Evolutionary conservation across 2,797 vertebrate genomes (phyloP).

Genomic region (Eulemur mongoz): DNA sequence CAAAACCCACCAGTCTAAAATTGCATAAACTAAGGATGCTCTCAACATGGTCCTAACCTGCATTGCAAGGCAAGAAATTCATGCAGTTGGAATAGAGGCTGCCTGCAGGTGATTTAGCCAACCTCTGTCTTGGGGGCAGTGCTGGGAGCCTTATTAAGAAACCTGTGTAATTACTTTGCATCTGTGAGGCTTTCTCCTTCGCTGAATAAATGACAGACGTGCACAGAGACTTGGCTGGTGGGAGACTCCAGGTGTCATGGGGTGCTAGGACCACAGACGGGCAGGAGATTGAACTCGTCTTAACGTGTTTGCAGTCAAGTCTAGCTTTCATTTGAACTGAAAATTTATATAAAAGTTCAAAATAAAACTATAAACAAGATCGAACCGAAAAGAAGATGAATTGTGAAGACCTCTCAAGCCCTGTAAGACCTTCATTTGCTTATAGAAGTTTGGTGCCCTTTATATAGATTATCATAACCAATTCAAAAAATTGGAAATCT

Average conservation of each 20-base stretch:
- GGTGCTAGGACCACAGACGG: accelerated
- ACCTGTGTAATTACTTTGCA: too few species aligned
- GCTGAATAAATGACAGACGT: not conserved
- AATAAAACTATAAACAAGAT: not conserved
- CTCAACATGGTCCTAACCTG: not conserved
- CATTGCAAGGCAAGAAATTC: too few species aligned
- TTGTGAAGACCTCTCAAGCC: not conserved
- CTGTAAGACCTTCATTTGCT: not conserved
- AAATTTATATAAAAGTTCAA: not conserved
- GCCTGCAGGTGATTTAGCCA: too few species aligned
- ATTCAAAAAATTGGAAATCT: not conserved
- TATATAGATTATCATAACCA: not conserved
- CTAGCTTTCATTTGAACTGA: not conserved
- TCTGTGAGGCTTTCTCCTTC: not conserved
- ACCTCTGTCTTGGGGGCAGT: not conserved
- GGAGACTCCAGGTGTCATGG: not conserved
- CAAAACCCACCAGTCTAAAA: not conserved
- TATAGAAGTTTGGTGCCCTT: not conserved
- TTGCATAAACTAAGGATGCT: not conserved
- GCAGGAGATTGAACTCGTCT: not conserved
- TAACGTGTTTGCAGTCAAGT: not conserved
- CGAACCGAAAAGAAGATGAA: not conserved
- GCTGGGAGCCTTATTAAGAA: not conserved
- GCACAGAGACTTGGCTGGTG: not conserved
- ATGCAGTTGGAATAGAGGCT: too few species aligned